A percentile compares a stretch with the other conserved stretches of the same genome.
phyloP scores from a whole-genome alignment of 1,140 invertebrate species.

The Calephelis nemesis region DNA sequence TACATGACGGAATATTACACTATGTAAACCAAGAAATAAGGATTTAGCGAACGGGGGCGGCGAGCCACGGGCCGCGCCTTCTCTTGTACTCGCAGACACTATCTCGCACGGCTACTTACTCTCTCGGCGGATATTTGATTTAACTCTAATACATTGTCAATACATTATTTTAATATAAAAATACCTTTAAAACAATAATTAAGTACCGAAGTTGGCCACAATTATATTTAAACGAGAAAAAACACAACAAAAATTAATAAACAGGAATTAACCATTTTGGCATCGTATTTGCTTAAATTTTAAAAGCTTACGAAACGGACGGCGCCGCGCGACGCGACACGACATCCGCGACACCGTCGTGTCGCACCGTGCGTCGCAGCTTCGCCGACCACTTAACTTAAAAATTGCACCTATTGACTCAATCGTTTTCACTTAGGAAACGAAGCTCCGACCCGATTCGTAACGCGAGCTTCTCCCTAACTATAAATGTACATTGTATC shows the following conservation, averaged over 20 bases:
- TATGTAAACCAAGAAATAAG: background rate
- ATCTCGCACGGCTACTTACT: conserved; percentile 8
- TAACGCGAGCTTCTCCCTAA: conserved; percentile 62
- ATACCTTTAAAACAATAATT: conserved; percentile 69
- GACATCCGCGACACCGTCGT: conserved; percentile 27
- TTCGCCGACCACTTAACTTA: conserved; percentile 58
- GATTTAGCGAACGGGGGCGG: conserved; percentile 12
- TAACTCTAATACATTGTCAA: conserved; percentile 56
- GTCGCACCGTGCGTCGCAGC: conserved; percentile 30
- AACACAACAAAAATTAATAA: conserved; percentile 78
- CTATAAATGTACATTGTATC: conserved; percentile 67
- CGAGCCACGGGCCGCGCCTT: conserved; percentile 14
- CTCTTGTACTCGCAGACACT: conserved; percentile 20
- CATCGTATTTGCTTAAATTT: conserved; percentile 72
- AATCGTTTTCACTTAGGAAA: conserved; percentile 65
- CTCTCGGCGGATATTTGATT: conserved; percentile 18
- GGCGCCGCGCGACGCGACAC: conserved; percentile 32
- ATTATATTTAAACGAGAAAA: conserved; percentile 74
- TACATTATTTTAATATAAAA: conserved; percentile 76
- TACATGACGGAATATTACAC: conserved; percentile 14
- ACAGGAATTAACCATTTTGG: conserved; percentile 78
- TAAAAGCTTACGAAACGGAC: conserved; percentile 68
- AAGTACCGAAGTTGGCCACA: conserved; percentile 76
- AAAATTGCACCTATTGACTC: conserved; percentile 77
- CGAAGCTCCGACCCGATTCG: conserved; percentile 67